These are phyloP conservation scores for Tricholaema leucomelas DNA, from an alignment of 2,113 vertebrate genomes.

Conservation along the genomic window DNA sequence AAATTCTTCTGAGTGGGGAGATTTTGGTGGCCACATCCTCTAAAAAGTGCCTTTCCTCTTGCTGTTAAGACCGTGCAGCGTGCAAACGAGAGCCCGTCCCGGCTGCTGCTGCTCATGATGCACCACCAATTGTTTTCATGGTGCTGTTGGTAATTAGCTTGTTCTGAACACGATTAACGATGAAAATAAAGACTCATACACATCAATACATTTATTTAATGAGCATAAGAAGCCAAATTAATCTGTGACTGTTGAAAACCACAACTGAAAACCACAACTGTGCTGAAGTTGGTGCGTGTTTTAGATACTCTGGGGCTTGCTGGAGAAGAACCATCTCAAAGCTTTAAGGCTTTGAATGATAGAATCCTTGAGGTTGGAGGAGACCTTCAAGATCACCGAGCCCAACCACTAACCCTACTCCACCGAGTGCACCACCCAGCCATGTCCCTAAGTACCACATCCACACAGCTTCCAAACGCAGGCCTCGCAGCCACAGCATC, in stretches of 20 bases:
- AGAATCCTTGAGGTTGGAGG: too few species aligned
- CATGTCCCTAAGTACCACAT: too few species aligned
- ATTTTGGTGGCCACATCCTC: background rate
- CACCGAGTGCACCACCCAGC: too few species aligned
- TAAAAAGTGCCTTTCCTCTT: background rate
- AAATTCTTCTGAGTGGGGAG: background rate
- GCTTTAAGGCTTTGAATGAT: too few species aligned
- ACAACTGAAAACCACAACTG: rapidly evolving
- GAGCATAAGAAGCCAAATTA: background rate
- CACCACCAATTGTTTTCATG: background rate
- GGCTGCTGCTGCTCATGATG: rapidly evolving
- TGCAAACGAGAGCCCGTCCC: background rate
- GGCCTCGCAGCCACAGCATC: background rate
- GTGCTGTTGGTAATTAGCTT: background rate
- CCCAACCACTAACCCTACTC: too few species aligned
- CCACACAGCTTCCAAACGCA: too few species aligned
- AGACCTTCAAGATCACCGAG: too few species aligned
- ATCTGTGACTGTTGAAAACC: background rate
- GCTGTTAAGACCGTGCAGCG: background rate
- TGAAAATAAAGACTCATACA: background rate
- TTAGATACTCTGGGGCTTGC: too few species aligned
- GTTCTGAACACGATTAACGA: background rate
- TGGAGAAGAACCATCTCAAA: too few species aligned
- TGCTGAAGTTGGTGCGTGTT: background rate
- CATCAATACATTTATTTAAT: background rate